Evolutionary conservation across 2,113 vertebrate genomes (phyloP).

Genomic region (Brachyistius frenatus): DNA sequence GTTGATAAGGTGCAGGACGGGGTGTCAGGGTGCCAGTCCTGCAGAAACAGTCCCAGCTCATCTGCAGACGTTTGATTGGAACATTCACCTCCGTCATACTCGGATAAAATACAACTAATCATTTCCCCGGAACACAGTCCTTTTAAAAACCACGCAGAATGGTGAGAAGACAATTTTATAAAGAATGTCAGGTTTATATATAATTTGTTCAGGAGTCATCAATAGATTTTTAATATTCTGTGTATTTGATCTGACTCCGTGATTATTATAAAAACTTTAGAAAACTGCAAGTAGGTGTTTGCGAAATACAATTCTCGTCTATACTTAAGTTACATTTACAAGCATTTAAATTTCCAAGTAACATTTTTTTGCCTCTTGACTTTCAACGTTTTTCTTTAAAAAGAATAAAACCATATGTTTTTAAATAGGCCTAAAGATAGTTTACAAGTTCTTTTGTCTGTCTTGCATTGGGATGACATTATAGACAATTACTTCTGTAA

Average conservation of each 20-base stretch:
- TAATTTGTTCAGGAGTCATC: background rate
- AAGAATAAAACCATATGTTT: background rate
- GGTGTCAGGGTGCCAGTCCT: constrained; percentile 26
- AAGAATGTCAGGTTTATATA: background rate
- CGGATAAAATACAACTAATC: constrained; percentile 28
- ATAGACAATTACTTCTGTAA: background rate
- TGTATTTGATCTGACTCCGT: background rate
- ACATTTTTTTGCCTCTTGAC: too few relatives aligned
- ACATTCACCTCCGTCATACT: constrained; percentile 7
- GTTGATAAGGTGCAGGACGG: constrained; percentile 67
- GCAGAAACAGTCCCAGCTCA: background rate
- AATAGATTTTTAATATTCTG: background rate
- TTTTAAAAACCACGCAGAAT: constrained; percentile 2
- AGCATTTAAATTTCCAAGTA: too few relatives aligned
- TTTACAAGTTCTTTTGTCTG: background rate
- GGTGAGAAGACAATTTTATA: background rate
- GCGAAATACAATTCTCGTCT: background rate
- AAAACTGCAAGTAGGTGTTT: too few relatives aligned
- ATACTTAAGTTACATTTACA: background rate
- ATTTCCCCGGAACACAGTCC: background rate
- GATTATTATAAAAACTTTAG: constrained; percentile 8
- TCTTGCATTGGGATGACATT: background rate
- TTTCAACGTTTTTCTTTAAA: background rate
- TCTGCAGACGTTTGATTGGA: background rate
- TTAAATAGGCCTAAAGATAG: too few relatives aligned